These are phyloP conservation scores for Empidonax traillii DNA, from an alignment of 2,113 vertebrate species.

Conservation along the genomic window DNA sequence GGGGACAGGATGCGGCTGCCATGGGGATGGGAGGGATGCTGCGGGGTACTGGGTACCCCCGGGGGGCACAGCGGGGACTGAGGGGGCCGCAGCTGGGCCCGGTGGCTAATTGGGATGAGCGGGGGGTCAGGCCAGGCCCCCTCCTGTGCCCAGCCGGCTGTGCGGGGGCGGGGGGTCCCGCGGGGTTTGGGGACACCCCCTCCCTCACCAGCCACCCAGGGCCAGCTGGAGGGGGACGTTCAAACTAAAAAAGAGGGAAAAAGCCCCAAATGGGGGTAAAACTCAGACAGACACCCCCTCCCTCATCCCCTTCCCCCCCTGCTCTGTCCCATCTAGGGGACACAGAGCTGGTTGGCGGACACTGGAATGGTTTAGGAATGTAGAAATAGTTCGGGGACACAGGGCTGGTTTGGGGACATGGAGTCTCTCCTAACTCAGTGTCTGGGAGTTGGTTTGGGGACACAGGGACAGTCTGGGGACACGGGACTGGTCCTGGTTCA, in stretches of 20 bases:
- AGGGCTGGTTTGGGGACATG: neutral
- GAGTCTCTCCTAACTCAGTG: neutral
- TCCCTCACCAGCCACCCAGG: neutral
- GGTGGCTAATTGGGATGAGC: neutral
- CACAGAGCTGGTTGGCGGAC: fast-evolving
- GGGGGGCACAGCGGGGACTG: neutral
- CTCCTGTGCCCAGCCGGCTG: neutral
- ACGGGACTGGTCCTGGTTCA: neutral
- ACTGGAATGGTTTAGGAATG: neutral
- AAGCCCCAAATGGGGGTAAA: neutral
- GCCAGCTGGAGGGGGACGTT: neutral
- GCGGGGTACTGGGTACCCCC: neutral
- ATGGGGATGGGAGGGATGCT: neutral
- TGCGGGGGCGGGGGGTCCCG: neutral
- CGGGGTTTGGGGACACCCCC: neutral
- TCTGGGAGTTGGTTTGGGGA: neutral
- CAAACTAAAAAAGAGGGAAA: fast-evolving
- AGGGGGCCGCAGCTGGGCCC: conserved; percentile 11
- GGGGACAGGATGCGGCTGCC: neutral
- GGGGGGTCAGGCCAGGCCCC: neutral
- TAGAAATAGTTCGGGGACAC: neutral
- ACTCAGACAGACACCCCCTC: neutral
- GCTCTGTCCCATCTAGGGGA: neutral
- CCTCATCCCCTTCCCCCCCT: neutral
- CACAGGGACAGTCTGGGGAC: neutral